phyloP scores from a whole-genome alignment of 2,113 vertebrate species.

The Gila orcuttii region DNA sequence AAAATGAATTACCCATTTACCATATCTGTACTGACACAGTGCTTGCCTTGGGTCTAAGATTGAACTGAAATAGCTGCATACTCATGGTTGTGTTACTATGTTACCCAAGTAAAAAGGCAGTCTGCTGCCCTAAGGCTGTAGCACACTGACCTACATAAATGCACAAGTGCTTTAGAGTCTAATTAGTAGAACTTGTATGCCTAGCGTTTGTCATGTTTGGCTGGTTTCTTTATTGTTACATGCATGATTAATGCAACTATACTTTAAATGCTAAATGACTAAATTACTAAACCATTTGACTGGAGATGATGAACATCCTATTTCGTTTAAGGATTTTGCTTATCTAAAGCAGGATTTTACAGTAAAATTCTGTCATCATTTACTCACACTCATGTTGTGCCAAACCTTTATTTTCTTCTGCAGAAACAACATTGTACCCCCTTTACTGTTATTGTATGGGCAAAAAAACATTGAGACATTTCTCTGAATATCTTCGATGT shows the following conservation, averaged over 20 bases:
- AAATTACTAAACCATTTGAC: not conserved
- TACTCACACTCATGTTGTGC: not conserved
- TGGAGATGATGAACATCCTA: not conserved
- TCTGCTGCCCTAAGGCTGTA: not conserved
- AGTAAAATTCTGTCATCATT: not conserved
- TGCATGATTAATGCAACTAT: slow-evolving; percentile 1
- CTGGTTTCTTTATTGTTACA: slow-evolving; percentile 21
- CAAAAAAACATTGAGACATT: no score
- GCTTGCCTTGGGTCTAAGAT: not conserved
- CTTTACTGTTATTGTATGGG: no score
- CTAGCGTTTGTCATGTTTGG: not conserved
- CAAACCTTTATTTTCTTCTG: not conserved
- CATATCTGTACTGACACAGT: not conserved
- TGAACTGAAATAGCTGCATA: not conserved
- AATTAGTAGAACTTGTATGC: slow-evolving; percentile 25
- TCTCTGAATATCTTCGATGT: no score
- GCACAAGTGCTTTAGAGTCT: slow-evolving; percentile 17
- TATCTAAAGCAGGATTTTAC: not conserved
- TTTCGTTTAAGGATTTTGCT: not conserved
- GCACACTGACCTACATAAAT: slow-evolving; percentile 32
- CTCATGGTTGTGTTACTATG: not conserved
- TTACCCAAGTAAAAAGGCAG: slow-evolving; percentile 22
- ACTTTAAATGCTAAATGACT: slow-evolving; percentile 16
- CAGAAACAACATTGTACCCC: no score
- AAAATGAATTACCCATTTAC: slow-evolving; percentile 27